Conservation (phyloP, 1,140 invertebrate species). For the Acromyrmex charruanus region DNA sequence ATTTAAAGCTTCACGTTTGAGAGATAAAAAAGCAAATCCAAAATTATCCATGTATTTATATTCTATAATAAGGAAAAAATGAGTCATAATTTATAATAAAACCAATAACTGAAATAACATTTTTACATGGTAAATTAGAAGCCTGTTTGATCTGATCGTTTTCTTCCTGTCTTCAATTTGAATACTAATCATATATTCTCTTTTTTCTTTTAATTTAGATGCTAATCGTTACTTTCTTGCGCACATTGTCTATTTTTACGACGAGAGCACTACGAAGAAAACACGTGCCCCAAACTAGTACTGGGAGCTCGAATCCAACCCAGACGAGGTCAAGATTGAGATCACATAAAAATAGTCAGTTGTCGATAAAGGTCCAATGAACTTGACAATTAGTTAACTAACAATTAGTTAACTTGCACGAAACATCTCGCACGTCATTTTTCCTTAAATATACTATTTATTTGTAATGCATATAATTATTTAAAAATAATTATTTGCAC, state of each 20-base stretch:
- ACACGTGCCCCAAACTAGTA: conserved; percentile 26
- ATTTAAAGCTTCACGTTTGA: background rate
- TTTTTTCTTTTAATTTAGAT: background rate
- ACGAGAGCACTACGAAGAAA: background rate
- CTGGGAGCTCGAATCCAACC: background rate
- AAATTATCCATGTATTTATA: background rate
- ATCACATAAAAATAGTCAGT: conserved; percentile 66
- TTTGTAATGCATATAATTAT: background rate
- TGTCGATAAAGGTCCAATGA: conserved; percentile 64
- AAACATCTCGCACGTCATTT: background rate
- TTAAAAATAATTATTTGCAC: background rate
- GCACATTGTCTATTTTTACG: background rate
- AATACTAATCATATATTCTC: background rate
- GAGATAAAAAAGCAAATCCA: background rate
- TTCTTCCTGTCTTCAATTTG: background rate
- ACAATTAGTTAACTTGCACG: background rate
- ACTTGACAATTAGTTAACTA: conserved; percentile 52
- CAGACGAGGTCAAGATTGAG: conserved; percentile 71
- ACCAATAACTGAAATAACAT: background rate
- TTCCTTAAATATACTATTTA: conserved; percentile 20
- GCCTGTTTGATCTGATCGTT: background rate
- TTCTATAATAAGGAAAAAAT: background rate
- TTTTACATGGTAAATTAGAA: background rate
- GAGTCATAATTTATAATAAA: background rate
- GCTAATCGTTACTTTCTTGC: background rate